phyloP scores from a whole-genome alignment of 2,888 invertebrate genomes.

The Ormyrus labotus region DNA sequence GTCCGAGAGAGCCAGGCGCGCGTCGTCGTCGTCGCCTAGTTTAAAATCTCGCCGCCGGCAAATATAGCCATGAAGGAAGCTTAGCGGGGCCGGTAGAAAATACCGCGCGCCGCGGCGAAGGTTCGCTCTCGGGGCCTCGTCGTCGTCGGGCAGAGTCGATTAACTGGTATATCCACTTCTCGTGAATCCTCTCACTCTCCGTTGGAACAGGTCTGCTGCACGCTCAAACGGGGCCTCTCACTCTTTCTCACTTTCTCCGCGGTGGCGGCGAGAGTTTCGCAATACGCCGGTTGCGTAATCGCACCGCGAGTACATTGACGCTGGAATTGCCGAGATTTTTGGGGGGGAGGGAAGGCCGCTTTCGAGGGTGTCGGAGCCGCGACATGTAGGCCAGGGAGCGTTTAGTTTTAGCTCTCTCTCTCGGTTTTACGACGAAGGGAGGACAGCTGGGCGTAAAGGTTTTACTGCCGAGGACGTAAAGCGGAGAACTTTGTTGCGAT shows the following conservation, averaged over 20 bases:
- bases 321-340: neutral
- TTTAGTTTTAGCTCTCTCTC: too few species aligned
- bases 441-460: too few species aligned
- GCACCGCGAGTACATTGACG: constrained; percentile 48
- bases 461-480: too few species aligned
- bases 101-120: neutral
- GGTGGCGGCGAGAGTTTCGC: neutral
- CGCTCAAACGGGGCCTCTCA: neutral
- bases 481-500: too few species aligned
- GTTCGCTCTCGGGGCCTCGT: neutral
- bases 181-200: constrained; percentile 49
- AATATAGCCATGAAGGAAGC: constrained; percentile 27
- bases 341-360: too few species aligned
- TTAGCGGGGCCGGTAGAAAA: neutral
- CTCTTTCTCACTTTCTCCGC: constrained; percentile 52
- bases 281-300: constrained; percentile 56
- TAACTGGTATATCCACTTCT: constrained; percentile 36
- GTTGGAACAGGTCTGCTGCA: constrained; percentile 38
- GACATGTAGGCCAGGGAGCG: too few species aligned
- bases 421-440: too few species aligned
- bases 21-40: too few species aligned
- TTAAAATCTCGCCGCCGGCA: too few species aligned
- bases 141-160: constrained; percentile 8
- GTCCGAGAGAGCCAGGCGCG: too few species aligned
- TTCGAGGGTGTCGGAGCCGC: too few species aligned